Evolutionary conservation across 2,797 vertebrate species (phyloP), one percentile per base, ranked within the genome.

Genomic region (Halcyon smyrnensis): DNA sequence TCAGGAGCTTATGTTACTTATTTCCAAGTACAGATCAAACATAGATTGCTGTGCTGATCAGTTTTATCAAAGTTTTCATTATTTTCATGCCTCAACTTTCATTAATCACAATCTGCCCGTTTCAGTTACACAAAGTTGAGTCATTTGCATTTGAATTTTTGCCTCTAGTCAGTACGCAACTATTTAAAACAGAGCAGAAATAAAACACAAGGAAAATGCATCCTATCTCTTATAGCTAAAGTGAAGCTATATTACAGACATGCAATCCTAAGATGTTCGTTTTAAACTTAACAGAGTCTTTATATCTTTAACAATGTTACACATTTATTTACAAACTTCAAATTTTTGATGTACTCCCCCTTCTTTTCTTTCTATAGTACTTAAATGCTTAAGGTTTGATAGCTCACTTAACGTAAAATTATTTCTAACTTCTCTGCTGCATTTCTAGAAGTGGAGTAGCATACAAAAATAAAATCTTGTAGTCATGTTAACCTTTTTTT

Each of bases 81-180:
- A 19, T 36, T 67, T 76, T 60, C 27, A 20, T 77, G 41, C 25
- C 39, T 89, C 82, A 87, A 60, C n/a, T 41, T 56, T 36, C 27
- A 21, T 53, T 18, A 57, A 65, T 84, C 54, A 50, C 39, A 62
- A 75, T 88, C 60, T 67, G 37, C 45, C 73, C 21, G 6, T 86
- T 81, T 78, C 59, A 69, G 39, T 36, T 75, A 8, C 16, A 30
- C 27, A 32, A 36, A n/a, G 21, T 34, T 84, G 57, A 92, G 53
- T 91, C 60, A 62, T 77, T 80, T 85, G 46, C 36, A 46, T 68
- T 46, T 68, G 68, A 83, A 57, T 75, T 89, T 54, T 54, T 91
- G 53, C 48, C 34, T 89, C 21, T 37, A 57, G 50, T 27, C 36
- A 46, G 57, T 57, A 75, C 20, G 18, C 46, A 67, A 57, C 41